Conservation (phyloP, 2,888 invertebrate genomes). For the Xestia sexstrigata region DNA sequence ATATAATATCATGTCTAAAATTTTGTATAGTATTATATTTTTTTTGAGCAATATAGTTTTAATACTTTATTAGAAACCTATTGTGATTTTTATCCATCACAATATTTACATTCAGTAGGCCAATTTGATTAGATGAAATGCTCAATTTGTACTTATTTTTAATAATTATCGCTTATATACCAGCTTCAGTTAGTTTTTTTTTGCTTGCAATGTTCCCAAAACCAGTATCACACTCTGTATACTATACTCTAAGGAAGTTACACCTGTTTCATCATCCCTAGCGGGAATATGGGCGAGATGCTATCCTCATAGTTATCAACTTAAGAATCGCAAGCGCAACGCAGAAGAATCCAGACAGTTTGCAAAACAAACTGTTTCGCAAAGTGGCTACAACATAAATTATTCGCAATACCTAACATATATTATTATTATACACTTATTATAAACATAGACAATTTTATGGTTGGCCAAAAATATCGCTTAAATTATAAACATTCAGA, state of each 20-base stretch:
- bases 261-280: too few relatives aligned
- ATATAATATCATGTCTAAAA: constrained; percentile 35
- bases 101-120: constrained; percentile 33
- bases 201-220: constrained; percentile 30
- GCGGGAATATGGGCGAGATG: too few relatives aligned
- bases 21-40: constrained; percentile 29
- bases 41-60: constrained; percentile 50
- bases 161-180: background rate
- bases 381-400: constrained; percentile 63
- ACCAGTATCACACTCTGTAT: background rate
- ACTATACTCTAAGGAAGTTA: too few relatives aligned
- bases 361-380: constrained; percentile 29
- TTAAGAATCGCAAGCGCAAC: background rate
- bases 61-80: too few relatives aligned
- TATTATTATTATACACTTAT: constrained; percentile 47
- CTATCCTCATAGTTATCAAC: background rate
- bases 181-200: background rate
- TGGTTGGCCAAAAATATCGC: constrained; percentile 38
- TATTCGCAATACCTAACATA: constrained; percentile 52
- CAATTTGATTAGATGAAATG: constrained; percentile 10
- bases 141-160: background rate
- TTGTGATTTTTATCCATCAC: too few relatives aligned
- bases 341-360: background rate
- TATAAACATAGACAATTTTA: constrained; percentile 39
- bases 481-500: constrained; percentile 35